Conservation (phyloP, 2,888 invertebrate genomes). For the Mesorhabditis belari region DNA sequence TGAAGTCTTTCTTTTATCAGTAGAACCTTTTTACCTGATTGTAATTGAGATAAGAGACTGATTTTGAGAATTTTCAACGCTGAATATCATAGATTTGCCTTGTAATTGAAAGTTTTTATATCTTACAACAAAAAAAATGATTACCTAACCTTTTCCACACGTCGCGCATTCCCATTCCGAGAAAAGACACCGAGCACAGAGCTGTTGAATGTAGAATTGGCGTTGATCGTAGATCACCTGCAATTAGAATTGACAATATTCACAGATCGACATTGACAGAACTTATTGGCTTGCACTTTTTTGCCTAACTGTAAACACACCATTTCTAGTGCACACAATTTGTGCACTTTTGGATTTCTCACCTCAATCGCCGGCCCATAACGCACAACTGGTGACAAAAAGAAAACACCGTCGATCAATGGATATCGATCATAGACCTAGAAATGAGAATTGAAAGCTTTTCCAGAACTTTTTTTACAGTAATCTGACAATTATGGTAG, state of each 20-base stretch:
- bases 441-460: too few relatives aligned
- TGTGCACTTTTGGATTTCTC: neutral
- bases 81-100: too few relatives aligned
- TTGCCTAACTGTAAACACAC: too few relatives aligned
- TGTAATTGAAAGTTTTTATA: neutral
- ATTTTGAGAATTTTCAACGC: too few relatives aligned
- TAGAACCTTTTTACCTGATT: too few relatives aligned
- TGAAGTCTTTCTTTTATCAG: too few relatives aligned
- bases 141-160: constrained; percentile 14
- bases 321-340: neutral
- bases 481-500: too few relatives aligned
- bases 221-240: constrained; percentile 17
- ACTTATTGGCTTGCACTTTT: neutral
- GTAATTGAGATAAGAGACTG: too few relatives aligned
- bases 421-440: constrained; percentile 82
- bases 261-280: neutral
- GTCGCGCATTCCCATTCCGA: constrained; percentile 29
- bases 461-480: too few relatives aligned
- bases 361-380: constrained; percentile 16
- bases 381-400: constrained; percentile 73
- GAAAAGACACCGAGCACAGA: constrained; percentile 31
- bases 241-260: neutral
- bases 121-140: neutral
- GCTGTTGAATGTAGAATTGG: constrained; percentile 22
- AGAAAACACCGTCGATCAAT: constrained; percentile 92